Base-by-base conservation (phyloP, 2,113 vertebrate genomes). In the Ariopsis seemanni region DNA sequence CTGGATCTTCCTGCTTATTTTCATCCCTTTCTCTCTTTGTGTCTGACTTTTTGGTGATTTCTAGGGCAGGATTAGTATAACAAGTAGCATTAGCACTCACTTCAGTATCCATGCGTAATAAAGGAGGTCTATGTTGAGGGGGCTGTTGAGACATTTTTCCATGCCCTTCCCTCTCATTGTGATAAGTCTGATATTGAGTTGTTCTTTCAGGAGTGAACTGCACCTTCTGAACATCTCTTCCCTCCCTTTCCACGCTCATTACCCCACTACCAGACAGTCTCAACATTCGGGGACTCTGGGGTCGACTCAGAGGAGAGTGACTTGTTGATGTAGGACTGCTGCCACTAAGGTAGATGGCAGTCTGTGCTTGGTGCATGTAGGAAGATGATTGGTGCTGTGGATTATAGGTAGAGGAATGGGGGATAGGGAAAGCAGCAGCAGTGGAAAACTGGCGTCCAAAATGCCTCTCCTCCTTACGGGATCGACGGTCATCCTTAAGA, bases 401-500 rank as follows among this genome's bases (percentile, higher is more conserved):
- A 94, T 75, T 92, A 90, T 74, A 91, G 81, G 62, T 83, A 88
- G 93, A 62, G 85, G 96, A 92, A 62, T 95, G 89, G 90, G 93
- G 62, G 86, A 95, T 91, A 57, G 96, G 89, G 90, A 96, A 85
- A 20, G 94, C 48, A 93, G 95, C 93, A 58, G 94, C 78, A 87
- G 95, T 89, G 86, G 96, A 91, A 89, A 93, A 86, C 86, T 96
- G 96, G 1, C 92, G 83, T 0, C 95, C 95, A 62, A 95, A 96
- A 72, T 96, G 94, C 83, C 95, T 91, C 58, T 95, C 92, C n/a
- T 96, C 96, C 60, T 94, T 90, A 7, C 96, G 93, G 1, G 93
- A 94, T 72, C 95, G 93, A 14, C 94, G 94, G 60, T 97, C 96
- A 79, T 97, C 97, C 89, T 98, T 97, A 18, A 98, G 91, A 22